phyloP scores from a whole-genome alignment of 2,797 vertebrate species.

The Setipinna tenuifilis region DNA sequence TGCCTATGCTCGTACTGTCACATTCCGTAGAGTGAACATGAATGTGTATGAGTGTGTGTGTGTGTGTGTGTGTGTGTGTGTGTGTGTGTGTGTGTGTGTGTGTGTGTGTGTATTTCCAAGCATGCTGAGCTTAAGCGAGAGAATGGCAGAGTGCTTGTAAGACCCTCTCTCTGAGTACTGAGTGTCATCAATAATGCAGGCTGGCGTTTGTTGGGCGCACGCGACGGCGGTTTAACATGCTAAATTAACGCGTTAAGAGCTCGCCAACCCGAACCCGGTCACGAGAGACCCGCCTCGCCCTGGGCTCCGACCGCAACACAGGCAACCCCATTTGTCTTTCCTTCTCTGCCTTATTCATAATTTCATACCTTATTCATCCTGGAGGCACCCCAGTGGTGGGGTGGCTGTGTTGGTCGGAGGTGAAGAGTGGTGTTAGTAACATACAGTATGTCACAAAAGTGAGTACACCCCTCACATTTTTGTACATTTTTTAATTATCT shows the following conservation, averaged over 20 bases:
- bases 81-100: slow-evolving; percentile 29
- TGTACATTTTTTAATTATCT: too few relatives aligned
- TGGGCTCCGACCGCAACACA: background rate
- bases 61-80: slow-evolving; percentile 31
- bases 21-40: background rate
- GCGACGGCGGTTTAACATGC: slow-evolving; percentile 45
- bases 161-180: slow-evolving; percentile 50
- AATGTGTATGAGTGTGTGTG: slow-evolving; percentile 23
- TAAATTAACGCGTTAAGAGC: slow-evolving; percentile 27
- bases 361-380: background rate
- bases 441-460: too few relatives aligned
- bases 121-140: background rate
- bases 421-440: background rate
- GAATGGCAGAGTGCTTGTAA: slow-evolving; percentile 45
- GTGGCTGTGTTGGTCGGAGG: background rate
- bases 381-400: background rate
- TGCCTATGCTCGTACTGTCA: background rate
- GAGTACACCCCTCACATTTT: too few relatives aligned
- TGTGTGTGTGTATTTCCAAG: slow-evolving; percentile 37
- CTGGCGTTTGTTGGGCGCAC: slow-evolving; percentile 44
- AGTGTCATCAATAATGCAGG: slow-evolving; percentile 64
- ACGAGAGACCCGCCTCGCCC: background rate
- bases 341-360: background rate
- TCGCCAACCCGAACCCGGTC: background rate
- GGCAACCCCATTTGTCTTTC: background rate